Conservation (phyloP, 2,797 vertebrate genomes). For the Potorous gilbertii region DNA sequence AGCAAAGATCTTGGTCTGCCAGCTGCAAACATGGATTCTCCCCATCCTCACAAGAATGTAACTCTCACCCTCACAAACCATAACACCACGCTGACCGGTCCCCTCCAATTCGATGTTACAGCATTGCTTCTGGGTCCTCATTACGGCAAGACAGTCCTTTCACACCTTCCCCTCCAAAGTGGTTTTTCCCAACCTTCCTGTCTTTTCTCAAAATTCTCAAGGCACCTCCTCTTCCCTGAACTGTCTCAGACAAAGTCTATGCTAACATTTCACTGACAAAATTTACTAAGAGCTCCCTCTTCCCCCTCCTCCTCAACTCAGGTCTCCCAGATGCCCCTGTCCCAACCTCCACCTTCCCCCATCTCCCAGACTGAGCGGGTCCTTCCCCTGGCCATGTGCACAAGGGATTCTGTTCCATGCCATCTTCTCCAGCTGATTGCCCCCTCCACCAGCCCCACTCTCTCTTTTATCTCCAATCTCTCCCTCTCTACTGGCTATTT, state of each 20-base stretch:
- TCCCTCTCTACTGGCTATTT: background rate
- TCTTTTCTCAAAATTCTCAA: background rate
- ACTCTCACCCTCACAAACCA: too few relatives aligned
- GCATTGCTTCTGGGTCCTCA: background rate
- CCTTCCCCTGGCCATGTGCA: background rate
- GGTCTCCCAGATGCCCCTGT: background rate
- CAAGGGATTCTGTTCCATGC: background rate
- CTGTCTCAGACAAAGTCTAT: background rate
- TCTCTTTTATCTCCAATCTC: background rate
- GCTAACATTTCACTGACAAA: background rate
- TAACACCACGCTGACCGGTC: too few relatives aligned
- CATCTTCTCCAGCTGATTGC: background rate
- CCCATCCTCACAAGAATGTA: accelerated
- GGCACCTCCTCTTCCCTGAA: background rate
- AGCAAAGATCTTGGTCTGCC: background rate
- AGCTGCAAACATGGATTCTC: background rate
- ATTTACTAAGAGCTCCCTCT: background rate
- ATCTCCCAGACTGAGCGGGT: background rate
- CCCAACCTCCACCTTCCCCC: background rate
- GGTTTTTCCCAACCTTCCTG: background rate
- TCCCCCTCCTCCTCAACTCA: background rate
- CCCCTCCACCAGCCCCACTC: background rate
- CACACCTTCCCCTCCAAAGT: background rate
- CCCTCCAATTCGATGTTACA: background rate
- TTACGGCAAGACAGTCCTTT: too few relatives aligned